phyloP scores from a whole-genome alignment of 2,113 vertebrate species.

The Cololabis saira region DNA sequence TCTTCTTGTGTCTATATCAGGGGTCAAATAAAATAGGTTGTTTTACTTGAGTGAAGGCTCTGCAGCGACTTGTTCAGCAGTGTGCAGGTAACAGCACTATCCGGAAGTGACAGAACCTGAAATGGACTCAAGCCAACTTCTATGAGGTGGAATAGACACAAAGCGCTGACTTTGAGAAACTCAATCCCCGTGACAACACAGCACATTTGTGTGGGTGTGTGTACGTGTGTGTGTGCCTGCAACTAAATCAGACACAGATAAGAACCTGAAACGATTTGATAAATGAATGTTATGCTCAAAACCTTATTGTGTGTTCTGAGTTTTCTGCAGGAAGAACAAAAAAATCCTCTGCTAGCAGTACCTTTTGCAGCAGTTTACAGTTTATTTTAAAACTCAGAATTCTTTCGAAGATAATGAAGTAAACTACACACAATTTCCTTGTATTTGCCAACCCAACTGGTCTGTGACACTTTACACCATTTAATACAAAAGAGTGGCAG shows the following conservation, averaged over 20 bases:
- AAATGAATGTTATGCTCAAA: conserved; percentile 11
- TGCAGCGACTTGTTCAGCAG: conserved; percentile 38
- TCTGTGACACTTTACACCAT: conserved; percentile 47
- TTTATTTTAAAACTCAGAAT: conserved; percentile 26
- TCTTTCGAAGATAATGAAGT: conserved; percentile 20
- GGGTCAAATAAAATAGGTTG: neutral
- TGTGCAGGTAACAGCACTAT: conserved; percentile 59
- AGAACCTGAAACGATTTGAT: conserved; percentile 17
- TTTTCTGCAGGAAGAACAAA: conserved; percentile 8
- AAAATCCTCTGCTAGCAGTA: neutral
- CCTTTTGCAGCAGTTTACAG: neutral
- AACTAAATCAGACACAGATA: neutral
- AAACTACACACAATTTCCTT: conserved; percentile 46
- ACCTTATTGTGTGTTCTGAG: neutral
- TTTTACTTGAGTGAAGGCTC: conserved; percentile 30
- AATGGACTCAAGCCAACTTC: conserved; percentile 62
- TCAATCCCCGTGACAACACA: conserved; percentile 47
- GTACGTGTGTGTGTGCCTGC: conserved; percentile 8
- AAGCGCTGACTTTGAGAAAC: conserved; percentile 70
- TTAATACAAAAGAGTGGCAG: conserved; percentile 53
- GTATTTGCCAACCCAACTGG: conserved; percentile 52
- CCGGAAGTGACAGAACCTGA: conserved; percentile 62
- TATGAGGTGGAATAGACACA: conserved; percentile 38
- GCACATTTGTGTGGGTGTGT: conserved; percentile 28
- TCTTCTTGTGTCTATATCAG: too few species aligned